A percentile compares a stretch with the other conserved stretches of the same genome.
phyloP scores from a whole-genome alignment of 1,140 invertebrate species.

The Zelostemma sp. region DNA sequence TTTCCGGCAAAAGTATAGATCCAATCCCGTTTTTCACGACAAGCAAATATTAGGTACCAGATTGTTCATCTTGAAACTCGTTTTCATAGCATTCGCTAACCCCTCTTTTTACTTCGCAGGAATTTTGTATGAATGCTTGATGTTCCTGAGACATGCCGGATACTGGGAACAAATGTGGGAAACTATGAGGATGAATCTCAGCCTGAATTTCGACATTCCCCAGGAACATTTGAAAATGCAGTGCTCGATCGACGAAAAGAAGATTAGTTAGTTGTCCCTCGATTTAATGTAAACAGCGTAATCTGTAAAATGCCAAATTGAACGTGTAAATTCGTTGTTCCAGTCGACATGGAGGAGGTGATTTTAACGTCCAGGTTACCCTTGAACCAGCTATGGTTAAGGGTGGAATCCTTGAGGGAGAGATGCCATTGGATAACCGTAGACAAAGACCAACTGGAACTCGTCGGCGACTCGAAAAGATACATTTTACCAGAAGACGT shows the following conservation, averaged over 20 bases:
- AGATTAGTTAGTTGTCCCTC: slow-evolving; percentile 60
- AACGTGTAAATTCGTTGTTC: too few relatives aligned
- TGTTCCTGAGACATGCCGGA: slow-evolving; percentile 77
- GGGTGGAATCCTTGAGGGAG: slow-evolving; percentile 75
- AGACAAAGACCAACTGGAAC: slow-evolving; percentile 56
- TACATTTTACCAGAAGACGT: slow-evolving; percentile 76
- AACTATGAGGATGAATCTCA: slow-evolving; percentile 73
- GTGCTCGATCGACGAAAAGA: slow-evolving; percentile 67
- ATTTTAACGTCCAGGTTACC: slow-evolving; percentile 75
- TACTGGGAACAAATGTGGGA: slow-evolving; percentile 77
- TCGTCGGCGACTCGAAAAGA: slow-evolving; percentile 73
- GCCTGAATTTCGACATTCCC: slow-evolving; percentile 71
- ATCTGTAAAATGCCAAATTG: too few relatives aligned
- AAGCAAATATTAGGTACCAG: slow-evolving; percentile 52
- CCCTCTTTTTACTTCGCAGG: slow-evolving; percentile 49
- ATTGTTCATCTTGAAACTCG: too few relatives aligned
- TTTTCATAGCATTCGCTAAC: too few relatives aligned
- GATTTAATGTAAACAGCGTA: too few relatives aligned
- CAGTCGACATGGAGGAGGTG: slow-evolving; percentile 74
- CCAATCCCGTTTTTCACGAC: slow-evolving; percentile 52
- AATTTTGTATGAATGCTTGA: slow-evolving; percentile 73
- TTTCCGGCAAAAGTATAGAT: slow-evolving; percentile 67
- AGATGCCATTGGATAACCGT: slow-evolving; percentile 74
- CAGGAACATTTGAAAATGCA: slow-evolving; percentile 63
- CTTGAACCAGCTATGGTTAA: slow-evolving; percentile 76